Evolutionary conservation across 2,888 invertebrate species (phyloP).

Genomic region (Amphipyra berbera): DNA sequence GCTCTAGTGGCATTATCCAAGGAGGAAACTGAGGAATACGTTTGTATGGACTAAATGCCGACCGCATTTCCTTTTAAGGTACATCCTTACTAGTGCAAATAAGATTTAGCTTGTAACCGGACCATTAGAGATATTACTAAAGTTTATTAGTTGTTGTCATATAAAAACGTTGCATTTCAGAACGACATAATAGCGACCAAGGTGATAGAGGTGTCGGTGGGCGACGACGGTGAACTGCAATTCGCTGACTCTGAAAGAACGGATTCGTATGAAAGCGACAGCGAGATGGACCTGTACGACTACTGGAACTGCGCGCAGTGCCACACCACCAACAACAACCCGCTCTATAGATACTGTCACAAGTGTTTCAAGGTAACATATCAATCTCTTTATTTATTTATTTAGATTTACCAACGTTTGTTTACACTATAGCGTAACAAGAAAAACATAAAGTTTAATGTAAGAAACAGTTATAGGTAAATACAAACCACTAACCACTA

Average conservation of each 20-base stretch:
- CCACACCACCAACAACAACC: conserved; percentile 90
- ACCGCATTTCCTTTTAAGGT: too few species aligned
- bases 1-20: too few species aligned
- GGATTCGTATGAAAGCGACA: conserved; percentile 77
- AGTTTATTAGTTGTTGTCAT: not conserved
- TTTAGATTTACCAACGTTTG: too few species aligned
- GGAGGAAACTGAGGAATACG: too few species aligned
- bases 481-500: too few species aligned
- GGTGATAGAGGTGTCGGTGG: conserved; percentile 78
- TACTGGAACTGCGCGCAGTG: conserved; percentile 92
- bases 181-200: conserved; percentile 81
- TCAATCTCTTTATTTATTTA: not conserved
- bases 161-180: conserved; percentile 67
- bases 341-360: conserved; percentile 92
- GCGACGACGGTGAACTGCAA: conserved; percentile 79
- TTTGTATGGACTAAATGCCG: too few species aligned
- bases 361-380: conserved; percentile 91
- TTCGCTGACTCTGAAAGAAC: conserved; percentile 85
- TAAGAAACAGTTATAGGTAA: too few species aligned
- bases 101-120: too few species aligned
- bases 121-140: too few species aligned
- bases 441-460: too few species aligned
- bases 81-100: too few species aligned
- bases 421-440: too few species aligned
- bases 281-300: conserved; percentile 89